These are phyloP conservation scores for Ctenopoma multispine DNA, from an alignment of 2,797 vertebrate species.

Conservation along the genomic window DNA sequence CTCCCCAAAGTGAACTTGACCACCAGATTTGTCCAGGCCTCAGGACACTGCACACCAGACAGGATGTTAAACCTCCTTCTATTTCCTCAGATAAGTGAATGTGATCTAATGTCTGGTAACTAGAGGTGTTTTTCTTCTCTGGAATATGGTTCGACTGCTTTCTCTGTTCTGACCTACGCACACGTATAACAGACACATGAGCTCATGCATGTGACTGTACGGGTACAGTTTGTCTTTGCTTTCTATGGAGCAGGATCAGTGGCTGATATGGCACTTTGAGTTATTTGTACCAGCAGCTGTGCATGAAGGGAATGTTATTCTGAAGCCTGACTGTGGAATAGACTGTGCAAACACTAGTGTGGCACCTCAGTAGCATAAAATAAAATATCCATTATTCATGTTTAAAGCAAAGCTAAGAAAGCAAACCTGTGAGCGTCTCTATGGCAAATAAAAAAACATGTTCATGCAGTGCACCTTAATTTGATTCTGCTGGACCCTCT, in stretches of 20 bases:
- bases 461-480: too few species aligned
- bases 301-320: slow-evolving; percentile 78
- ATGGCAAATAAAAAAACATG: background rate
- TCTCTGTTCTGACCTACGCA: background rate
- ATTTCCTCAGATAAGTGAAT: slow-evolving; percentile 38
- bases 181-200: background rate
- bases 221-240: slow-evolving; percentile 22
- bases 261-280: slow-evolving; percentile 39
- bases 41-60: slow-evolving; percentile 36
- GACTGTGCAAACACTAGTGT: slow-evolving; percentile 79
- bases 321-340: slow-evolving; percentile 83
- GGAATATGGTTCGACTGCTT: background rate
- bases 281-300: slow-evolving; percentile 63
- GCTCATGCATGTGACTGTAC: background rate
- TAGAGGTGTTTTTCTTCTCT: slow-evolving; percentile 16
- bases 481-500: background rate
- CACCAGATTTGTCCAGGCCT: slow-evolving; percentile 29
- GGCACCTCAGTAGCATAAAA: slow-evolving; percentile 16
- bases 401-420: too few species aligned
- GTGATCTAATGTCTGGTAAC: background rate
- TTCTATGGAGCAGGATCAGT: slow-evolving; percentile 18
- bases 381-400: background rate
- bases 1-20: slow-evolving; percentile 52
- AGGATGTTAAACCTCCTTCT: slow-evolving; percentile 30
- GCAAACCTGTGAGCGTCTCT: background rate